phyloP scores from a whole-genome alignment of 1,140 invertebrate genomes.

The Drosophila neocordata region DNA sequence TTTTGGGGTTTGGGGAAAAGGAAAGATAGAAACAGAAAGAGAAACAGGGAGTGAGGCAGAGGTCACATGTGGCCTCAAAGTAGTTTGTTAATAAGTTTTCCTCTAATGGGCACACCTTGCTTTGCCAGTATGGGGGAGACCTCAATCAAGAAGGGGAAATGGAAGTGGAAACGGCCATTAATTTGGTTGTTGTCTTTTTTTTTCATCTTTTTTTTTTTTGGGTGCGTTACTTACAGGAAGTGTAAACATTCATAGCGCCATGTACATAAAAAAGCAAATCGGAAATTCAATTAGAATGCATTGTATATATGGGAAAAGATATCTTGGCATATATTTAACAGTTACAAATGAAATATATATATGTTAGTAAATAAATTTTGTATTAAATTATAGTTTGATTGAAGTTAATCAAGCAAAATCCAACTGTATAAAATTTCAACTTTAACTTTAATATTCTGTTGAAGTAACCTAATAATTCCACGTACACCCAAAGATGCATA shows the following conservation, averaged over 20 bases:
- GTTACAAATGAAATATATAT: neutral
- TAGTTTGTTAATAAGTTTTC: slow-evolving; percentile 18
- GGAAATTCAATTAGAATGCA: slow-evolving; percentile 15
- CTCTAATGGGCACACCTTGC: slow-evolving; percentile 11
- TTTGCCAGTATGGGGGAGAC: neutral
- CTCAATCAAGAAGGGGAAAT: slow-evolving; percentile 6
- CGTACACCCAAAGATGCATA: neutral
- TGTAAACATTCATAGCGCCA: slow-evolving; percentile 17
- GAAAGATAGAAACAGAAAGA: neutral
- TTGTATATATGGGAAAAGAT: neutral
- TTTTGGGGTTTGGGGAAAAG: neutral
- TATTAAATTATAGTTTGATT: neutral
- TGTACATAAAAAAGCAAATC: slow-evolving; percentile 6
- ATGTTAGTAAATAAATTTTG: neutral
- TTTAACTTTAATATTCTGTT: neutral
- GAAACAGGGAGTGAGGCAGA: neutral
- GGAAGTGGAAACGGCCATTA: slow-evolving; percentile 12
- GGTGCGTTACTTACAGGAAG: slow-evolving; percentile 15
- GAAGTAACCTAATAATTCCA: neutral
- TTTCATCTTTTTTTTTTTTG: slow-evolving; percentile 4
- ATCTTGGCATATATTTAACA: neutral
- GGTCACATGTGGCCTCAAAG: slow-evolving; percentile 10
- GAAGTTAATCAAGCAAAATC: too few relatives aligned
- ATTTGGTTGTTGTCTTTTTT: slow-evolving; percentile 9
- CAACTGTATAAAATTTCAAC: neutral